These are phyloP conservation scores for Verasper variegatus DNA, from an alignment of 2,113 vertebrate genomes.

Conservation along the genomic window DNA sequence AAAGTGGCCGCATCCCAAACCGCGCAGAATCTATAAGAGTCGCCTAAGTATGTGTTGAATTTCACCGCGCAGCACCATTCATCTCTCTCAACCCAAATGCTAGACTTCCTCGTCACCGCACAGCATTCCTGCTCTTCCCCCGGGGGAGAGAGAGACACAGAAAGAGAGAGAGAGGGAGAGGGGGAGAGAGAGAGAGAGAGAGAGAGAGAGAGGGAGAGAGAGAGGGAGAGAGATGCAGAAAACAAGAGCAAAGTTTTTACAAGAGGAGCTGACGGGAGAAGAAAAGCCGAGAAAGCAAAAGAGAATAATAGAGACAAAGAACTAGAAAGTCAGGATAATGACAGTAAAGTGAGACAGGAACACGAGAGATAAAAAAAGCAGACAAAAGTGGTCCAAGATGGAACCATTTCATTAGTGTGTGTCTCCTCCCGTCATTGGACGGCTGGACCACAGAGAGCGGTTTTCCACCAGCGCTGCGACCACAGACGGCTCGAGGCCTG, in stretches of 20 bases:
- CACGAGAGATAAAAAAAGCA: constrained; percentile 21
- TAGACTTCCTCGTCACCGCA: constrained; percentile 35
- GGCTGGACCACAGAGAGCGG: constrained; percentile 66
- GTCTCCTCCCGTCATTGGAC: constrained; percentile 68
- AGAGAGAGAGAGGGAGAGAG: neutral
- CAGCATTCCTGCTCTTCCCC: constrained; percentile 54
- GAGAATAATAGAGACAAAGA: constrained; percentile 14
- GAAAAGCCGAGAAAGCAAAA: constrained; percentile 27
- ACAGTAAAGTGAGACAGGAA: constrained; percentile 33
- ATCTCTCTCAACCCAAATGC: constrained; percentile 53
- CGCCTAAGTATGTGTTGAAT: constrained; percentile 55
- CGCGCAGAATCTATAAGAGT: constrained; percentile 55
- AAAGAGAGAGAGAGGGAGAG: constrained; percentile 8
- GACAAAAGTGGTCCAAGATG: constrained; percentile 56
- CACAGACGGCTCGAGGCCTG: constrained; percentile 68
- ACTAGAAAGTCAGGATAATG: constrained; percentile 25
- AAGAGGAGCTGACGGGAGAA: constrained; percentile 22
- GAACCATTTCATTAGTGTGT: constrained; percentile 76
- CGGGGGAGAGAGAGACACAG: neutral
- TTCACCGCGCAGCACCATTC: constrained; percentile 20
- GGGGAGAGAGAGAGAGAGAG: neutral
- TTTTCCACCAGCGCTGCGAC: constrained; percentile 53
- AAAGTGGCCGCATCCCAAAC: constrained; percentile 50
- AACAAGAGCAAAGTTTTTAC: constrained; percentile 1
- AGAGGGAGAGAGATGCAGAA: constrained; percentile 6